Percentiles rank a stretch among this genome's conserved stretches.
Conservation (phyloP, 2,113 vertebrate genomes). For the Nettapus auritus region DNA sequence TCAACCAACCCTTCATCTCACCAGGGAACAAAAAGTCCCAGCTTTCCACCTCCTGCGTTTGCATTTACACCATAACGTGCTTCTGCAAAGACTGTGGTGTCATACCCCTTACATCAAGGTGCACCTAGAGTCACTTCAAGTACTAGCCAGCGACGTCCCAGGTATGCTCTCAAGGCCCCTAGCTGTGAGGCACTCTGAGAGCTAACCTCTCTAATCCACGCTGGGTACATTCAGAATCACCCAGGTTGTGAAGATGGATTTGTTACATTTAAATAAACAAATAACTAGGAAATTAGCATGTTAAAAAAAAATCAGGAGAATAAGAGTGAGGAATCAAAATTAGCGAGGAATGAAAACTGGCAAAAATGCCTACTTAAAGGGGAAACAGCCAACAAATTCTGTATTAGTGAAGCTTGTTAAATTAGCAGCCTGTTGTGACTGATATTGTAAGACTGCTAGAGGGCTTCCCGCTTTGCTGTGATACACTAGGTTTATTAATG, state of each 20-base stretch:
- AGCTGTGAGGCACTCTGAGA: neutral
- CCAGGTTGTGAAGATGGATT: neutral
- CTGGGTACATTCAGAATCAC: neutral
- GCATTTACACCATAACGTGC: neutral
- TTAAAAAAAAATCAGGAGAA: conserved; percentile 9
- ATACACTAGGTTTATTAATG: neutral
- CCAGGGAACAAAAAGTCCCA: neutral
- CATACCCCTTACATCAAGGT: neutral
- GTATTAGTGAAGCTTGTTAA: conserved; percentile 26
- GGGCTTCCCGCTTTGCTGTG: neutral
- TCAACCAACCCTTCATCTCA: neutral
- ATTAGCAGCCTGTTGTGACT: conserved; percentile 28
- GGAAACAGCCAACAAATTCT: conserved; percentile 6
- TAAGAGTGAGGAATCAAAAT: neutral
- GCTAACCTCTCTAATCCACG: neutral
- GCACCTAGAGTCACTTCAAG: neutral
- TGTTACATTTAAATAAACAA: neutral
- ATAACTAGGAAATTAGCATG: neutral
- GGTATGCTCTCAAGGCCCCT: neutral
- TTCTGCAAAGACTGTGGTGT: neutral
- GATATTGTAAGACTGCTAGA: neutral
- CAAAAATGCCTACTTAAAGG: neutral
- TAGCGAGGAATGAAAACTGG: neutral
- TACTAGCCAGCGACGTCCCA: neutral
- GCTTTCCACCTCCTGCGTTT: neutral